Percentiles rank a stretch among this genome's conserved stretches.
phyloP scores from a whole-genome alignment of 23 tunicate genomes.

The Trididemnum nubilum region DNA sequence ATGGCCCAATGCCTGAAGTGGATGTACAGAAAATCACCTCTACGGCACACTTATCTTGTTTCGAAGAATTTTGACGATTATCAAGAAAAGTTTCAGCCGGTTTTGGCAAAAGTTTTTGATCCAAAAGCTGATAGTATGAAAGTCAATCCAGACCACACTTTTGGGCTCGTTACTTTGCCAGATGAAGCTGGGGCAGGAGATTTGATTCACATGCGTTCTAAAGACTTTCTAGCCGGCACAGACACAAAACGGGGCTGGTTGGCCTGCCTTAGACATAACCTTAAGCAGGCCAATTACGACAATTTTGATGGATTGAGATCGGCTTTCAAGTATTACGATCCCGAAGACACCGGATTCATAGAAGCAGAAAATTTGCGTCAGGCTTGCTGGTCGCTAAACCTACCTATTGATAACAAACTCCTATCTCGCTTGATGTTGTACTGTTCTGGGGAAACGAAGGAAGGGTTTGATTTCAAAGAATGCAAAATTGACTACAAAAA shows the following conservation, averaged over 20 bases:
- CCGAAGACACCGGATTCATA: slow-evolving; percentile 57
- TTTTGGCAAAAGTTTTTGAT: slow-evolving; percentile 76
- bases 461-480: slow-evolving; percentile 22
- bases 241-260: slow-evolving; percentile 78
- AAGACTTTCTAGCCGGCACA: slow-evolving; percentile 60
- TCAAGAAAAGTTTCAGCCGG: slow-evolving; percentile 68
- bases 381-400: slow-evolving; percentile 86
- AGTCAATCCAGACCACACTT: slow-evolving; percentile 60
- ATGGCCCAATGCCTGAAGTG: slow-evolving; percentile 62
- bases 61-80: slow-evolving; percentile 65
- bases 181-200: slow-evolving; percentile 90
- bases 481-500: slow-evolving; percentile 70
- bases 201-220: slow-evolving; percentile 66
- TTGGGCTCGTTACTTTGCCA: slow-evolving; percentile 67
- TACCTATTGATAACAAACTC: slow-evolving; percentile 84
- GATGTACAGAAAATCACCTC: slow-evolving; percentile 56
- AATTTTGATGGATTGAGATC: slow-evolving; percentile 64
- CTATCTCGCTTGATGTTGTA: slow-evolving; percentile 65
- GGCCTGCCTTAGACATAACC: slow-evolving; percentile 76
- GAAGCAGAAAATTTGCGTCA: slow-evolving; percentile 74
- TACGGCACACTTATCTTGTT: slow-evolving; percentile 60
- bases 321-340: slow-evolving; percentile 84
- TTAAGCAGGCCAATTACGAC: slow-evolving; percentile 85
- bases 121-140: slow-evolving; percentile 80
- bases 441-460: slow-evolving; percentile 45